A percentile compares a stretch with the other conserved stretches of the same genome.
Evolutionary conservation across 2,113 vertebrate species (phyloP).

Genomic region (Notechis scutatus): DNA sequence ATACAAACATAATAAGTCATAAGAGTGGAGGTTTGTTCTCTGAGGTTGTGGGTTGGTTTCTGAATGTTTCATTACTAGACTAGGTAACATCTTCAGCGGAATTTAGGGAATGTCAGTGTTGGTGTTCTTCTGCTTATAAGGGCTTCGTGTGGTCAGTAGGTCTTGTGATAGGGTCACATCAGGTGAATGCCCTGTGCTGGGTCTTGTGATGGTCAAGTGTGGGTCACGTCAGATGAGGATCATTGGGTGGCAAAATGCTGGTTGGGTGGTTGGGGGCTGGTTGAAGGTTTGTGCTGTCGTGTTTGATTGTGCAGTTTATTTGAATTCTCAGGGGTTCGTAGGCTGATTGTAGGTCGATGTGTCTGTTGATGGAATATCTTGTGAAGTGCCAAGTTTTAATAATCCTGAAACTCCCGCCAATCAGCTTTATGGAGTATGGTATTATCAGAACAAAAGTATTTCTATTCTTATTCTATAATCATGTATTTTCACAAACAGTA

Average conservation of each 20-base stretch:
- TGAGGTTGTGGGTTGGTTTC: neutral
- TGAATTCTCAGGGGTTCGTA: neutral
- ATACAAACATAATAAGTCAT: neutral
- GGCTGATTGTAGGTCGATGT: neutral
- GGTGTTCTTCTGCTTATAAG: too few species aligned
- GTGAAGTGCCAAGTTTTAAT: neutral
- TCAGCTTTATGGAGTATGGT: neutral
- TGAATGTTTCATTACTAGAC: neutral
- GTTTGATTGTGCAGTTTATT: neutral
- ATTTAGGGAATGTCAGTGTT: neutral
- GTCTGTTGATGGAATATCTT: neutral
- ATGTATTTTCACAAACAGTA: neutral
- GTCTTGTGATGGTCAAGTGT: too few species aligned
- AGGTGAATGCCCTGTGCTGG: too few species aligned
- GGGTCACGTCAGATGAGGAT: neutral
- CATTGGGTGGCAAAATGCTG: neutral
- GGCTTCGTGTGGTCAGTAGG: neutral
- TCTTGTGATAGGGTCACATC: neutral
- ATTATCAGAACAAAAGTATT: neutral
- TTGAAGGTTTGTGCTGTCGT: neutral
- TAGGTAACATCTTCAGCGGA: neutral
- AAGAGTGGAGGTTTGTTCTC: neutral
- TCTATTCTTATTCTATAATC: neutral
- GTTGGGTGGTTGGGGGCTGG: neutral
- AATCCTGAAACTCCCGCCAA: neutral